Percentiles rank a stretch among this genome's conserved stretches.
These are phyloP conservation scores for Polyergus mexicanus DNA, from an alignment of 1,140 invertebrate genomes.

Conservation along the genomic window DNA sequence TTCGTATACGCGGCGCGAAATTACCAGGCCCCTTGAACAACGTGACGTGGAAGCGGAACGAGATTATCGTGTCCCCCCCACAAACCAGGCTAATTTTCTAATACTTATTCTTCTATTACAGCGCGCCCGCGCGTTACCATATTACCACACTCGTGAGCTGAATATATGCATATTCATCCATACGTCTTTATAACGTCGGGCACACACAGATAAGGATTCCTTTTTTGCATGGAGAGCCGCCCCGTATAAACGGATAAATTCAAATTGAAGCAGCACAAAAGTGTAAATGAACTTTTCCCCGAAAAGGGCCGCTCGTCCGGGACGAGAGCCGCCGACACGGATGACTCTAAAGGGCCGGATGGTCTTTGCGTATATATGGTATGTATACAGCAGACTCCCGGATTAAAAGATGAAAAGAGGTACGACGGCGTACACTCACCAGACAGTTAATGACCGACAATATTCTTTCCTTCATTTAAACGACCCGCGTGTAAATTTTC, in stretches of 20 bases:
- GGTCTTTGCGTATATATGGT: conserved; percentile 51
- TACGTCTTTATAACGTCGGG: conserved; percentile 59
- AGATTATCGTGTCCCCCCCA: conserved; percentile 41
- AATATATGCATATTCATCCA: conserved; percentile 64
- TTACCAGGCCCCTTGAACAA: conserved; percentile 41
- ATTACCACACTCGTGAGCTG: conserved; percentile 59
- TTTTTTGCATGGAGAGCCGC: conserved; percentile 57
- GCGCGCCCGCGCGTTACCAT: conserved; percentile 53
- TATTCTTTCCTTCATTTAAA: conserved; percentile 54
- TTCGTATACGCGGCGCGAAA: conserved; percentile 54
- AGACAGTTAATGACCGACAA: conserved; percentile 57
- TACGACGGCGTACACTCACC: conserved; percentile 36
- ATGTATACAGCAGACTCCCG: conserved; percentile 32
- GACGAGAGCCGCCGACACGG: conserved; percentile 25
- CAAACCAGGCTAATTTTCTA: conserved; percentile 48
- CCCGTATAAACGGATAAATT: conserved; percentile 63
- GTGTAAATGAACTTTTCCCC: conserved; percentile 61
- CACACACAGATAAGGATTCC: conserved; percentile 41
- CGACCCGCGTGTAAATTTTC: conserved; percentile 56
- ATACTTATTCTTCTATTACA: conserved; percentile 65
- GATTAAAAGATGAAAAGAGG: conserved; percentile 63
- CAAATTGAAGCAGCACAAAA: conserved; percentile 63
- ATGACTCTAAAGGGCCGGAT: conserved; percentile 57
- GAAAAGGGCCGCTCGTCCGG: conserved; percentile 53
- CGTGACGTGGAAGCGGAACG: conserved; percentile 57